Base-by-base conservation (phyloP, 64 coral and sea anemone genomes). In the Orbicella faveolata region DNA sequence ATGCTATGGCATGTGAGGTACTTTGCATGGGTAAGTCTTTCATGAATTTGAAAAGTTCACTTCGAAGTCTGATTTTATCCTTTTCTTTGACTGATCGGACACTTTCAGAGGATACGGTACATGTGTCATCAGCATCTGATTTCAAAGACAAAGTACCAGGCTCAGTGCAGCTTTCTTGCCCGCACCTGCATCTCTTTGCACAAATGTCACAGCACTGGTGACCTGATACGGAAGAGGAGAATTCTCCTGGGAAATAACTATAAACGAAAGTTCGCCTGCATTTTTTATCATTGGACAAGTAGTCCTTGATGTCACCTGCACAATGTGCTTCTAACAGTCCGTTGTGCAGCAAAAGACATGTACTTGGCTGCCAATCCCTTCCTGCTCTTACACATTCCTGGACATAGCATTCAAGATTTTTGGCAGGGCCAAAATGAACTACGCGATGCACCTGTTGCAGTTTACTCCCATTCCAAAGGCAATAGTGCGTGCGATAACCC, bases 401-500 rank as follows among this genome's bases (percentile, higher is more conserved):
- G 69, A 88, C 51, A 61, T 88, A 77, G 35, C 63, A 80, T 80
- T 89, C 89, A 35, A 91, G 72, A 35, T 75, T 86, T 79, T 92
- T 86, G 34, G 77, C 41, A 39, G 88, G 88, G 33, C 89, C 79
- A 76, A 85, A 91, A 77, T 91, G 89, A 26, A 86, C 65, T 34
- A 86, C 62, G 11, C 78, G 65, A 53, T 82, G 78, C 13, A 92
- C 90, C 39, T 61, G 73, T 84, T 86, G 59, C 65, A 74, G 23
- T 78, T 92, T 26, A 90, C 88, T 51, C 88, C 88, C 88, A 90
- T 90, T 23, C 88, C 88, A 90, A 90, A 90, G 55, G 80, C 89
- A 84, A 91, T 84, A 63, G 89, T 91, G 68, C 68, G 84, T 75
- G 73, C 70, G 21, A 91, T 75, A 63, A 91, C 89, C 59, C 89